Conservation (phyloP, 2,888 invertebrate species). For the Geotrupes spiniger region DNA sequence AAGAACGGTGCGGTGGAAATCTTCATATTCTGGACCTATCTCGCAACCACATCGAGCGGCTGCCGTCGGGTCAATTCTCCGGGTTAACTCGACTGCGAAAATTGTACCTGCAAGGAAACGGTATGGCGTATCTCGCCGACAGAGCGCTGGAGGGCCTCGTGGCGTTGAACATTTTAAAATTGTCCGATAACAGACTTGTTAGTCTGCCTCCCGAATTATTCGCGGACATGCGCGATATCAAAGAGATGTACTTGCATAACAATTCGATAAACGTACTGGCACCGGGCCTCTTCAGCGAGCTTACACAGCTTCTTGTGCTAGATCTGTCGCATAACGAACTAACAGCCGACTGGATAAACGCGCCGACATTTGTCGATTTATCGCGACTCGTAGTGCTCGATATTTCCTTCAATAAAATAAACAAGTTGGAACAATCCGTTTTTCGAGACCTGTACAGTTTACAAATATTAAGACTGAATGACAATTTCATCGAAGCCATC, state of each 20-base stretch:
- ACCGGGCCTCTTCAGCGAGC: conserved; percentile 74
- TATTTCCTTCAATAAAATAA: conserved; percentile 72
- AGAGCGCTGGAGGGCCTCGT: conserved; percentile 73
- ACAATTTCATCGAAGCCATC: conserved; percentile 73
- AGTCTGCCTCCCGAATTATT: conserved; percentile 81
- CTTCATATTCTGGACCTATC: conserved; percentile 71
- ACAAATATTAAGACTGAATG: conserved; percentile 76
- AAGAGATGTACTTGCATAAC: conserved; percentile 78
- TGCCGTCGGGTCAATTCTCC: conserved; percentile 70
- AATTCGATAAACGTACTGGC: conserved; percentile 79
- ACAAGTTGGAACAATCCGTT: conserved; percentile 70
- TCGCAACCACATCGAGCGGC: conserved; percentile 72
- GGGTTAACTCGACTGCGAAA: conserved; percentile 69
- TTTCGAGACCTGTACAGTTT: conserved; percentile 76
- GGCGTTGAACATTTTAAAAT: conserved; percentile 69
- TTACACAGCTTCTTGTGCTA: conserved; percentile 70
- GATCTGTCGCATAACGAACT: conserved; percentile 78
- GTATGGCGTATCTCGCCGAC: conserved; percentile 72
- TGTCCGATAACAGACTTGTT: conserved; percentile 77
- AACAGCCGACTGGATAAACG: conserved; percentile 78
- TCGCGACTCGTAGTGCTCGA: conserved; percentile 74
- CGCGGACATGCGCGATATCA: conserved; percentile 71
- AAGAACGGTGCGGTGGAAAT: conserved; percentile 68
- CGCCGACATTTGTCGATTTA: conserved; percentile 75
- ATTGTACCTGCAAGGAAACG: conserved; percentile 74